phyloP scores from a whole-genome alignment of 2,797 vertebrate genomes.

The Falco peregrinus region DNA sequence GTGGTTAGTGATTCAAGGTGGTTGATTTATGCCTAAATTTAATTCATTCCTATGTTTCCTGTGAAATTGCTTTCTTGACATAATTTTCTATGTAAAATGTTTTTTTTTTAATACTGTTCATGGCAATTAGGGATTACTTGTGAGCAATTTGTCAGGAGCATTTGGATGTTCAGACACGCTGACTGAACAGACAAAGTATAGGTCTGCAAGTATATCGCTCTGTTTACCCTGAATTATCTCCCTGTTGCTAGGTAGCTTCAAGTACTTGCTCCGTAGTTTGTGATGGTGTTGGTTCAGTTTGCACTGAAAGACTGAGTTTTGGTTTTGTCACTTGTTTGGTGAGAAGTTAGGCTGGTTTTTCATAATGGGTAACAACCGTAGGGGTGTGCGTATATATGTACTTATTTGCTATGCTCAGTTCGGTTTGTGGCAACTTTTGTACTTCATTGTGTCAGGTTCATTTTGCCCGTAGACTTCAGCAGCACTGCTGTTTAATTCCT shows the following conservation, averaged over 20 bases:
- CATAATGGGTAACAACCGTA: not conserved
- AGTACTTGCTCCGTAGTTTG: accelerated
- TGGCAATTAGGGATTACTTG: not conserved
- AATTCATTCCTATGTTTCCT: not conserved
- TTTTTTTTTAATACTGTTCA: not conserved
- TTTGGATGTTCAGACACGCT: not conserved
- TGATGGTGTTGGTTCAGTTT: not conserved
- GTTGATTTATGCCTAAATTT: not conserved
- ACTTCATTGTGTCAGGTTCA: not conserved
- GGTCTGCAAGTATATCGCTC: not conserved
- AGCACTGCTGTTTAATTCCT: not conserved
- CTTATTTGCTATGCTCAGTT: not conserved
- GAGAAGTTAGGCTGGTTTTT: not conserved
- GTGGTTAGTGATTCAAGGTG: not conserved
- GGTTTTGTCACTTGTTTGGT: not conserved
- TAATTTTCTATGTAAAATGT: not conserved
- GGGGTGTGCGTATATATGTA: accelerated
- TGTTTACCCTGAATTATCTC: not conserved
- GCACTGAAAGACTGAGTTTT: not conserved
- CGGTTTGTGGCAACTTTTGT: not conserved
- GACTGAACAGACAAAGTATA: not conserved
- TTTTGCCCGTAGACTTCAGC: not conserved
- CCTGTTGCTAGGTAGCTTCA: not conserved
- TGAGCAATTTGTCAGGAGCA: not conserved
- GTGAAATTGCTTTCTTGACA: not conserved